Evolutionary conservation across 1,140 invertebrate genomes (phyloP), one percentile per base, ranked within the genome.

Genomic region (Achatina immaculata): DNA sequence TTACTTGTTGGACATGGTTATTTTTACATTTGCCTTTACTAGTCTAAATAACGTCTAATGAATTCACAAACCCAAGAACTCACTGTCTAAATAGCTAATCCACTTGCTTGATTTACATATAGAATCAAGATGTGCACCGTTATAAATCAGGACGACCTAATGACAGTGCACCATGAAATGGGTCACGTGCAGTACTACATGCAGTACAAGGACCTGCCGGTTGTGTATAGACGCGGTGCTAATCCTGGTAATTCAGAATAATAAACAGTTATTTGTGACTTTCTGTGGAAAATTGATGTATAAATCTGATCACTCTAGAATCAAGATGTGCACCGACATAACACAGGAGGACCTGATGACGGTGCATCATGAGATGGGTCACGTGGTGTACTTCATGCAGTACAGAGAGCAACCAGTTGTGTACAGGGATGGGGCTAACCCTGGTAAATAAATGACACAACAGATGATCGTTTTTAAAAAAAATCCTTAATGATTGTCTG

Each of bases 101-200:
- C n/a, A n/a, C n/a, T n/a, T n/a, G n/a, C n/a, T n/a, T n/a, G n/a
- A n/a, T n/a, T n/a, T n/a, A n/a, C n/a, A n/a, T 78, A 16, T 75
- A 91, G 91, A 79, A 91, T 91, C 43, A 91, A 91, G 80, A 90
- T 90, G 88, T 91, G 91, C 82, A 90, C 91, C 24, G 85, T 85
- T 66, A 81, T 90, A 14, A 91, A 83, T 0, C 88, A 90, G 85
- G 92, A 95, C 81, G 94, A 95, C 88, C 93, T 96, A 69, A 92
- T 94, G 77, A 93, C 94, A 0, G 93, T 95, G 36, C 94, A 95
- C 88, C 95, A 96, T 88, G 95, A 96, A 91, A 94, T 96, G 93
- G 95, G 95, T 3, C 95, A 96, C 85, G 93, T 96, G 31, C 93
- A 96, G 81, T 96, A 96, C 88, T 95, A 94, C 85, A 94, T 95